phyloP scores from a whole-genome alignment of 2,888 invertebrate species.

The Branchellion lobata region DNA sequence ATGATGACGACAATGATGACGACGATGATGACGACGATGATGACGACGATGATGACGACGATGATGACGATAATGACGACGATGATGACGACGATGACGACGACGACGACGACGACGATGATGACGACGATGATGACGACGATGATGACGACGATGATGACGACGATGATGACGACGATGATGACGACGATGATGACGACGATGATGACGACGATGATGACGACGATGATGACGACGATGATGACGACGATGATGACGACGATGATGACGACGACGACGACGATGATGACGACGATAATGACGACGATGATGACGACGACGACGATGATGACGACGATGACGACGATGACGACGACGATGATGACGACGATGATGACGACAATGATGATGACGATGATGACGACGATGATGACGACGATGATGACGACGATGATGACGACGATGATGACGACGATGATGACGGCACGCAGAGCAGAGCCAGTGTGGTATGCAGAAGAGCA shows the following conservation, averaged over 20 bases:
- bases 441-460: no score
- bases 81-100: constrained; percentile 5
- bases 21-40: constrained; percentile 28
- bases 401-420: constrained; percentile 2
- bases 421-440: constrained; percentile 40
- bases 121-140: constrained; percentile 13
- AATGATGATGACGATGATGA: not conserved
- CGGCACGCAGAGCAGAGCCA: no score
- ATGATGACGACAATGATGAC: constrained; percentile 15
- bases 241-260: constrained; percentile 29
- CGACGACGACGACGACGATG: constrained; percentile 3
- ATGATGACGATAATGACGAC: constrained; percentile 16
- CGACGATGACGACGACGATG: constrained; percentile 26
- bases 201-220: constrained; percentile 31
- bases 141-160: constrained; percentile 28
- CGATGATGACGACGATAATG: not conserved
- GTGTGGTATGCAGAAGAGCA: not conserved
- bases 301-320: constrained; percentile 34
- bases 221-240: constrained; percentile 37
- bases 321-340: constrained; percentile 17
- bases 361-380: no score
- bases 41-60: constrained; percentile 25
- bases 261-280: constrained; percentile 6
- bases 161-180: not conserved
- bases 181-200: not conserved